Evolutionary conservation across 2,888 invertebrate genomes (phyloP).

Genomic region (Acleris laterana): DNA sequence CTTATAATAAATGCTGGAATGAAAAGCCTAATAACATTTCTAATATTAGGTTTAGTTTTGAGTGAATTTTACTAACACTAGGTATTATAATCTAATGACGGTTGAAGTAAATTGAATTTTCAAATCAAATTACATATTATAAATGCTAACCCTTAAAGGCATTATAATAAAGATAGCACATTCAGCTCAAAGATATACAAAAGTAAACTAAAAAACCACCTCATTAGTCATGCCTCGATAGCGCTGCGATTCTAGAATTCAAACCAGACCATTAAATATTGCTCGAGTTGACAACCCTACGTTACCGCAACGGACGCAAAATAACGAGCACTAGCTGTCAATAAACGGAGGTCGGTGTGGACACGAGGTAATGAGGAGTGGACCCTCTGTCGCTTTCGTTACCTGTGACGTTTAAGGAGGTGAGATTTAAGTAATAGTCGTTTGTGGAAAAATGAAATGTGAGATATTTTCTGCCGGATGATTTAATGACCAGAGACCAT

Average conservation of each 20-base stretch:
- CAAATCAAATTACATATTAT: no score
- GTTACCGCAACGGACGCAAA: no score
- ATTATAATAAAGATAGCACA: not conserved
- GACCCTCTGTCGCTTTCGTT: slow-evolving; percentile 14
- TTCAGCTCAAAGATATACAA: not conserved
- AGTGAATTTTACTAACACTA: no score
- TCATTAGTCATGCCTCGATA: no score
- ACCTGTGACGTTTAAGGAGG: not conserved
- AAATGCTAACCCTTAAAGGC: no score
- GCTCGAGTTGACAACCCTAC: slow-evolving; percentile 3
- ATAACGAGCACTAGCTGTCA: slow-evolving; percentile 34
- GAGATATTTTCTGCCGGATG: not conserved
- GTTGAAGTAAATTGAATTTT: no score
- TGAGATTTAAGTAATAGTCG: not conserved
- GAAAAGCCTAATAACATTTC: no score
- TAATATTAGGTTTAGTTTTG: no score
- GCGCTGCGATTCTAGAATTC: not conserved
- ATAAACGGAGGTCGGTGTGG: slow-evolving; percentile 12
- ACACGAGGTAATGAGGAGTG: slow-evolving; percentile 29
- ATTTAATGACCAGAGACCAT: no score
- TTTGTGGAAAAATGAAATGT: not conserved
- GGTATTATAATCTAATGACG: no score
- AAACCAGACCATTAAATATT: not conserved
- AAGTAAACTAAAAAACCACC: no score
- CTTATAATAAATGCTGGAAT: no score